Conservation (phyloP, 2,888 invertebrate species). For the Pasiphila rectangulata region DNA sequence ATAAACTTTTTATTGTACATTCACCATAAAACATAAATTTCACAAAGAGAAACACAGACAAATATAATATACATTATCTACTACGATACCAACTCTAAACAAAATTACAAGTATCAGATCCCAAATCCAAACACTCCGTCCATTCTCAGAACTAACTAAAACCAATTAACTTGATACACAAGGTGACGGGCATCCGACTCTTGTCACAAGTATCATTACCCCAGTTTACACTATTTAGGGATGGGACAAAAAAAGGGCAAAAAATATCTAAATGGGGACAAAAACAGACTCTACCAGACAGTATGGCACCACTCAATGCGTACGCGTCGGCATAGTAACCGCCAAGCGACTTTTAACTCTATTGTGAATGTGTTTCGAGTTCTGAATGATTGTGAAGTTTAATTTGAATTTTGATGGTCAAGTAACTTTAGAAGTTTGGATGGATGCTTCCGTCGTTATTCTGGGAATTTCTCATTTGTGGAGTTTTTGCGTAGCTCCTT, state of each 20-base stretch:
- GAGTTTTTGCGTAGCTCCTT: too few species aligned
- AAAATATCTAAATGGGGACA: constrained; percentile 44
- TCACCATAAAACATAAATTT: neutral
- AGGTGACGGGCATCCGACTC: constrained; percentile 38
- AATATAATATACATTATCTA: too few species aligned
- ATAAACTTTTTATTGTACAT: neutral
- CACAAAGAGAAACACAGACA: too few species aligned
- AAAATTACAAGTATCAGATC: neutral
- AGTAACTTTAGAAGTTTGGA: constrained; percentile 19
- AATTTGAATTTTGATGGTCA: constrained; percentile 16
- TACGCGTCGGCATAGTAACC: constrained; percentile 31
- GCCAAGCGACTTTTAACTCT: constrained; percentile 34
- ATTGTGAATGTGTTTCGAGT: neutral
- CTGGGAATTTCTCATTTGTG: constrained; percentile 6
- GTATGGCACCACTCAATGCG: constrained; percentile 71
- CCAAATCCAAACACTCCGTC: neutral
- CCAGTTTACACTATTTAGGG: constrained; percentile 33
- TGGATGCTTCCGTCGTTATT: constrained; percentile 15
- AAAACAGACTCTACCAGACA: constrained; percentile 57
- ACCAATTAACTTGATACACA: constrained; percentile 31
- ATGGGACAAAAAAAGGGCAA: constrained; percentile 41
- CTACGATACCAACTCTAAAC: neutral
- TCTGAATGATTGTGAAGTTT: constrained; percentile 8
- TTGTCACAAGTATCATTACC: constrained; percentile 51
- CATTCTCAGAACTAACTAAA: constrained; percentile 16